A percentile compares a stretch with the other conserved stretches of the same genome.
These are phyloP conservation scores for Clarias laeviceps DNA, from an alignment of 2,797 vertebrate genomes.

Conservation along the genomic window DNA sequence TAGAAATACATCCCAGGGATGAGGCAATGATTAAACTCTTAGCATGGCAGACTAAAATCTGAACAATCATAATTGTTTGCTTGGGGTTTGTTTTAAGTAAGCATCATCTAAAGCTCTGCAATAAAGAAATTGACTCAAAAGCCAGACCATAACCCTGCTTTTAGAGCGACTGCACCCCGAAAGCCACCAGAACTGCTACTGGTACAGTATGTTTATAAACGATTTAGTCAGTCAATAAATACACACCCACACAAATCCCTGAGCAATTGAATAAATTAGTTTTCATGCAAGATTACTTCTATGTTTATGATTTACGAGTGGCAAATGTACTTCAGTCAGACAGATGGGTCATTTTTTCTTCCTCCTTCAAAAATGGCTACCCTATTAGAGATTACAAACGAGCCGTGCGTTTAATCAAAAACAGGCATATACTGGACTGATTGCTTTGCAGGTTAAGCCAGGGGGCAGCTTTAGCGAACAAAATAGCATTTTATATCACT, in stretches of 20 bases:
- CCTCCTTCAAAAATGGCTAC: neutral
- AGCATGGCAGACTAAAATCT: neutral
- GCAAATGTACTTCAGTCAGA: conserved; percentile 32
- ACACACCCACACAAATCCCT: conserved; percentile 32
- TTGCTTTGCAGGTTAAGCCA: neutral
- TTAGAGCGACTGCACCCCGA: conserved; percentile 4
- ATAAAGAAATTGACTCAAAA: conserved; percentile 21
- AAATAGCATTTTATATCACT: neutral
- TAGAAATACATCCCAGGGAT: neutral
- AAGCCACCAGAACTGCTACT: conserved; percentile 12
- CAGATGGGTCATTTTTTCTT: neutral
- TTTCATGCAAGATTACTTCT: conserved; percentile 17
- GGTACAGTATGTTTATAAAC: conserved; percentile 15
- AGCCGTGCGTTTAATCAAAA: neutral
- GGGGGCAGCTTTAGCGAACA: neutral
- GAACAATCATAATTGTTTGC: neutral
- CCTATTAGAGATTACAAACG: conserved; percentile 24
- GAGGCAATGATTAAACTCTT: neutral
- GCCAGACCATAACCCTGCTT: conserved; percentile 10
- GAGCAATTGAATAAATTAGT: conserved; percentile 16
- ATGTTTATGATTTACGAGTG: conserved; percentile 12
- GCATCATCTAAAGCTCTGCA: neutral
- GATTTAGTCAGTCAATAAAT: conserved; percentile 32
- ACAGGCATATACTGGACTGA: neutral
- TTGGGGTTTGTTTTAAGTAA: neutral